Evolutionary conservation across 2,797 vertebrate genomes (phyloP).

Genomic region (Notolabrus celidotus): DNA sequence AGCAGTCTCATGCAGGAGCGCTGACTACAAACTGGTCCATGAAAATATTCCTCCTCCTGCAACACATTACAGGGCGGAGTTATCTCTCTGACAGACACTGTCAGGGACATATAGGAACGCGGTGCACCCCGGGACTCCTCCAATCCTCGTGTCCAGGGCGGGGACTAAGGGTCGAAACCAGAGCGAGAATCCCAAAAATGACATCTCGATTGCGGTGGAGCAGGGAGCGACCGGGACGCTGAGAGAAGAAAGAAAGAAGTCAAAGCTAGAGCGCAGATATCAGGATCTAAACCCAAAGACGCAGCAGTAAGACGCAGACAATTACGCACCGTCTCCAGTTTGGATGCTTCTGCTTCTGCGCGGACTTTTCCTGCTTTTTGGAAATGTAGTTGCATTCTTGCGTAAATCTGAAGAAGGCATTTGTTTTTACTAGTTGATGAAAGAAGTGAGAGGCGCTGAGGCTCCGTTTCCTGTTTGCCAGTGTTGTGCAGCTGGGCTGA

Average conservation of each 20-base stretch:
- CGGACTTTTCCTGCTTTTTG: constrained; percentile 43
- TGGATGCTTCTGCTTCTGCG: constrained; percentile 14
- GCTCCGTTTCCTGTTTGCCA: constrained; percentile 64
- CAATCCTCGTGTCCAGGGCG: constrained; percentile 75
- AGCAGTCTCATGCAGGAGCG: constrained; percentile 31
- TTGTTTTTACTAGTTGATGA: constrained; percentile 54
- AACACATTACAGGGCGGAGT: constrained; percentile 55
- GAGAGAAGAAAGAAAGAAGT: constrained; percentile 52
- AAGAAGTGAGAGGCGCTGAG: constrained; percentile 42
- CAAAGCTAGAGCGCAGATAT: neutral
- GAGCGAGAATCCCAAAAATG: constrained; percentile 80
- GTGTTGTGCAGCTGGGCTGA: constrained; percentile 61
- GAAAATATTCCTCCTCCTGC: constrained; percentile 57
- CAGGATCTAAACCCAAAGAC: neutral
- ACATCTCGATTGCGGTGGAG: constrained; percentile 76
- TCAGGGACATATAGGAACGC: constrained; percentile 44
- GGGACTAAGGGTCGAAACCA: constrained; percentile 61
- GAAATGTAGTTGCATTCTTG: constrained; percentile 63
- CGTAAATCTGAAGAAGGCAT: constrained; percentile 34
- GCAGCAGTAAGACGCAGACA: neutral
- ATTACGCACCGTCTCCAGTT: constrained; percentile 24
- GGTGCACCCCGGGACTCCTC: constrained; percentile 16
- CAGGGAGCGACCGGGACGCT: constrained; percentile 55
- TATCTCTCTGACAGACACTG: constrained; percentile 44
- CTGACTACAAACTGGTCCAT: constrained; percentile 2